Evolutionary conservation across 2,888 invertebrate species (phyloP).

Genomic region (Eristalinus aeneus): DNA sequence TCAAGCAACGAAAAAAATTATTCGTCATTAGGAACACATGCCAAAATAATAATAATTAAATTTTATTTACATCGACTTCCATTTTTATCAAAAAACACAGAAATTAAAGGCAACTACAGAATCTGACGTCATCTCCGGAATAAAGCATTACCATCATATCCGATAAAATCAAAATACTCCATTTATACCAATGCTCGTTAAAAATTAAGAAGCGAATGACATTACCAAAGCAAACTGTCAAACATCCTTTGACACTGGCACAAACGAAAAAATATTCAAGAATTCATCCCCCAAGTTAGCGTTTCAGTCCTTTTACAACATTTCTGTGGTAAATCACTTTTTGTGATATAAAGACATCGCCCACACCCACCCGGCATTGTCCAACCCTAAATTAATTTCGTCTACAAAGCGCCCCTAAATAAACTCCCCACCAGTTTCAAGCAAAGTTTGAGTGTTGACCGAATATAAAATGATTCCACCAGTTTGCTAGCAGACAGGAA

Average conservation of each 20-base stretch:
- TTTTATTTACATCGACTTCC: not conserved
- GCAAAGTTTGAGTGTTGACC: conserved; percentile 15
- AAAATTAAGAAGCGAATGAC: conserved; percentile 28
- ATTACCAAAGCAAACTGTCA: conserved; percentile 22
- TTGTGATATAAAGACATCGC: conserved; percentile 15
- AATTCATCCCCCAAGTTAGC: conserved; percentile 45
- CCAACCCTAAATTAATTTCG: not conserved
- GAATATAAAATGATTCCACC: conserved; percentile 15
- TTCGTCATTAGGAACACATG: not conserved
- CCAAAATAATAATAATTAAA: not conserved
- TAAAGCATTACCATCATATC: conserved; percentile 22
- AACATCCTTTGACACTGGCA: conserved; percentile 20
- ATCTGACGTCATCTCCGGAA: not conserved
- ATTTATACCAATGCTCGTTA: conserved; percentile 35
- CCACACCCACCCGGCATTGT: conserved; percentile 41
- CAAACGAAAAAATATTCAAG: not conserved
- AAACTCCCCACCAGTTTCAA: not conserved
- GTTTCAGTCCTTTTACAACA: conserved; percentile 30
- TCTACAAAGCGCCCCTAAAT: not conserved
- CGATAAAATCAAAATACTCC: not conserved
- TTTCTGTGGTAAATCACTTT: conserved; percentile 30
- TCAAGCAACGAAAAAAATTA: not conserved
- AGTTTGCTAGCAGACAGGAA: conserved; percentile 7
- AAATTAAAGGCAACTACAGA: not conserved
- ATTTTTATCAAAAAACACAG: not conserved